Evolutionary conservation across 2,113 vertebrate species (phyloP), one percentile per base, ranked within the genome.

Genomic region (Bos javanicus): DNA sequence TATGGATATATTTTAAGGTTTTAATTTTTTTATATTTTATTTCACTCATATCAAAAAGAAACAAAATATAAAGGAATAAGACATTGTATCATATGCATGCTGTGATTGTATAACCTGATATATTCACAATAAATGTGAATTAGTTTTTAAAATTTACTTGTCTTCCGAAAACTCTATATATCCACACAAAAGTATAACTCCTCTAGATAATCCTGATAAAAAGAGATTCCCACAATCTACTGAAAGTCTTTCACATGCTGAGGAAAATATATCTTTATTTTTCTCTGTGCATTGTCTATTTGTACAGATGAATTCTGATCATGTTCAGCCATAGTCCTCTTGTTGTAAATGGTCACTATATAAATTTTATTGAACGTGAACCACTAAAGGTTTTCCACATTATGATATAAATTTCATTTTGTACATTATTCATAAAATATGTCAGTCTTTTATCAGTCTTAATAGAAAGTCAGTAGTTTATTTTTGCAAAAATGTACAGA

Each of bases 141-240:
- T 87, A n/a, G 30, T 84, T 98, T 95, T 95, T 54, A 14, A 97
- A 96, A 60, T 96, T 94, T 26, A 85, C 11, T n/a, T 92, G 28
- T 60, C 60, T 90, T 89, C n/a, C 2, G 21, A 95, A 96, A 76
- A 6, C 30, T 90, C 54, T 71, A 71, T 39, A 43, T 71, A 67
- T 39, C 26, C n/a, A 88, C 48, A 88, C 7, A 59, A 90, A 87
- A 82, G 23, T 54, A 76, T 4, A 80, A 39, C 28, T 43, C 39
- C 7, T 86, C 21, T 43, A 50, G 21, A 78, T 86, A 33, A 74
- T 59, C 57, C 33, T 93, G 88, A 89, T 54, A 60, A 89, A 90
- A 94, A 82, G 50, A 71, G 12, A 46, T 86, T 83, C 25, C 33
- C 7, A 36, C 16, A n/a, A 81, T 82, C 80, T 54, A 74, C 50